A percentile compares a stretch with the other conserved stretches of the same genome.
Evolutionary conservation across 2,797 vertebrate species (phyloP).

Genomic region (Acomys russatus): DNA sequence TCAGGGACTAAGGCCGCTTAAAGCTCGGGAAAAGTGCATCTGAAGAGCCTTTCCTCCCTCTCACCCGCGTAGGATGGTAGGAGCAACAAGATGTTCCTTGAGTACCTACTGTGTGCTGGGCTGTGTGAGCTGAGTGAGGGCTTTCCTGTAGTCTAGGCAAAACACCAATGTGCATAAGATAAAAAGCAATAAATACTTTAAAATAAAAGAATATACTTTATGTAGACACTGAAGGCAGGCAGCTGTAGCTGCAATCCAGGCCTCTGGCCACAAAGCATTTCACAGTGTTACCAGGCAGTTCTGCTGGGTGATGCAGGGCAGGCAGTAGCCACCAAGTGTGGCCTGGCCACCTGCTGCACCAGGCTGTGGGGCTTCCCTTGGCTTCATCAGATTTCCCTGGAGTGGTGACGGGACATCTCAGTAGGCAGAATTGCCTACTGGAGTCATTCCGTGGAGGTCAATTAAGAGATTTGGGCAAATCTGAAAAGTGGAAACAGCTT

Average conservation of each 20-base stretch:
- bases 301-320: background rate
- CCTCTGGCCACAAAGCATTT: background rate
- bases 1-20: background rate
- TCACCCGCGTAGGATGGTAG: background rate
- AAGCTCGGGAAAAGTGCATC: background rate
- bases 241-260: background rate
- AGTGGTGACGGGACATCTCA: constrained; percentile 65
- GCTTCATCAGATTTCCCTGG: constrained; percentile 66
- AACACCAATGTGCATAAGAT: background rate
- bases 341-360: background rate
- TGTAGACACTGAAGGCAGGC: background rate
- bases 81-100: background rate
- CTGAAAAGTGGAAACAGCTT: constrained; percentile 84
- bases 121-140: background rate
- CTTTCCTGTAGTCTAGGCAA: background rate
- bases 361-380: background rate
- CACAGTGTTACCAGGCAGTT: background rate
- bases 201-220: background rate
- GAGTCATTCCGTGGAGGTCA: constrained; percentile 77
- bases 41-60: background rate
- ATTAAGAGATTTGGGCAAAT: constrained; percentile 83
- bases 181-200: background rate
- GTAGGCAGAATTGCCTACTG: constrained; percentile 76
- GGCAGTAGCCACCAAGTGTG: background rate
- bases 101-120: constrained; percentile 11